phyloP scores from a whole-genome alignment of 2,888 invertebrate genomes.

The Andrena minutula region DNA sequence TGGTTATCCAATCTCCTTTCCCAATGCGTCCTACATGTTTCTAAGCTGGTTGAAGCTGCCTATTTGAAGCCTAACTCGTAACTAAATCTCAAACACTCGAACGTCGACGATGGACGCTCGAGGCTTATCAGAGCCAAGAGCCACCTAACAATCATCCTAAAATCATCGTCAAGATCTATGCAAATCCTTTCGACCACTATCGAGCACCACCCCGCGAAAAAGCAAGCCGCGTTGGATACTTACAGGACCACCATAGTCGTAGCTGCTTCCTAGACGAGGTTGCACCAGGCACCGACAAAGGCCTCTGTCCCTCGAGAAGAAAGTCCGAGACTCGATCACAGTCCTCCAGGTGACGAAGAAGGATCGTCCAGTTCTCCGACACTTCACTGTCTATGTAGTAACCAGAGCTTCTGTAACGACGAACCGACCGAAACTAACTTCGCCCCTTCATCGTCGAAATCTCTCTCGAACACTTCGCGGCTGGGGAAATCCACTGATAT shows the following conservation, averaged over 20 bases:
- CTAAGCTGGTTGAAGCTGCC: not conserved
- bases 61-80: too few species aligned
- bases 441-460: constrained; percentile 1
- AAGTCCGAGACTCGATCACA: not conserved
- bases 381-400: constrained; percentile 39
- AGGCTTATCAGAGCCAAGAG: too few species aligned
- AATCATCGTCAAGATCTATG: not conserved
- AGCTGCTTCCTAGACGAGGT: constrained; percentile 71
- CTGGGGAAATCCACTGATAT: constrained; percentile 9
- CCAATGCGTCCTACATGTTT: not conserved
- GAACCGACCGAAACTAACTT: constrained; percentile 3
- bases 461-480: not conserved
- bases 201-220: not conserved
- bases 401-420: constrained; percentile 2
- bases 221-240: constrained; percentile 66
- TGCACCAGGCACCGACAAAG: constrained; percentile 25
- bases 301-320: constrained; percentile 5
- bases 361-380: not conserved
- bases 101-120: too few species aligned
- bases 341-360: not conserved
- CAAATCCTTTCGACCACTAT: not conserved
- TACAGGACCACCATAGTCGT: constrained; percentile 84
- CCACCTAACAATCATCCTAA: not conserved
- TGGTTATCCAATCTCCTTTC: not conserved
- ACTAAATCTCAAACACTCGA: too few species aligned